Evolutionary conservation across 53 echinoderm and acorn worm genomes (phyloP), one percentile per base, ranked within the genome.

Genomic region (Holothuria scabra): DNA sequence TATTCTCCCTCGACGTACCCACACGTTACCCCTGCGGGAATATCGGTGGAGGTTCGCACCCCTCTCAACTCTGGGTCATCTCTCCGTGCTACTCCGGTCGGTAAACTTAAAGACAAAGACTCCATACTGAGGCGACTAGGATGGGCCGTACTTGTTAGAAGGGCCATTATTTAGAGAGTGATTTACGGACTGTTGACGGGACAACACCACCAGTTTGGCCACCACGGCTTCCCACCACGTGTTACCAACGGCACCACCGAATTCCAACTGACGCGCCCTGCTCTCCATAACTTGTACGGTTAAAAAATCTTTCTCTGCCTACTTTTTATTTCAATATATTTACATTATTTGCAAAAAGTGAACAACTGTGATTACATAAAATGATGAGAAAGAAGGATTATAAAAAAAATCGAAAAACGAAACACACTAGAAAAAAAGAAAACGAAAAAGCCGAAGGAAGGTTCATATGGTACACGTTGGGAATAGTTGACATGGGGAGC

Each of bases 321-420:
- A 32, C 56, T 78, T 78, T 57, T 70, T 70, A 34, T 31, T 21
- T 78, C 52, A 52, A 56, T 78, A 28, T 57, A 56, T 58, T 78
- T 18, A 78, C 58, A 78, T 57, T 58, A 72, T 23, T 72, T 22
- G n/a, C 72, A 44, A 72, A 78, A 78, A 78, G 78, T 78, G 78
- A 78, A 58, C 78, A 58, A 78, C 78, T 78, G 78, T 78, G 78
- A 78, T 78, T 78, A 78, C 52, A 78, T 78, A 78, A 78, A 78
- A 78, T 78, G 56, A 56, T 78, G 58, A 55, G 78, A 78, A 52
- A 56, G 31, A 78, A 25, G 78, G 78, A 56, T 78, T 78, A 78
- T 59, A 75, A 48, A 4, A 41, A 56, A 57, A 32, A 78, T 33
- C 64, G 52, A 78, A 32, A 58, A 56, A 31, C 28, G 28, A 31